phyloP scores from a whole-genome alignment of 2,888 invertebrate genomes.

The Aphidoletes aphidimyza region DNA sequence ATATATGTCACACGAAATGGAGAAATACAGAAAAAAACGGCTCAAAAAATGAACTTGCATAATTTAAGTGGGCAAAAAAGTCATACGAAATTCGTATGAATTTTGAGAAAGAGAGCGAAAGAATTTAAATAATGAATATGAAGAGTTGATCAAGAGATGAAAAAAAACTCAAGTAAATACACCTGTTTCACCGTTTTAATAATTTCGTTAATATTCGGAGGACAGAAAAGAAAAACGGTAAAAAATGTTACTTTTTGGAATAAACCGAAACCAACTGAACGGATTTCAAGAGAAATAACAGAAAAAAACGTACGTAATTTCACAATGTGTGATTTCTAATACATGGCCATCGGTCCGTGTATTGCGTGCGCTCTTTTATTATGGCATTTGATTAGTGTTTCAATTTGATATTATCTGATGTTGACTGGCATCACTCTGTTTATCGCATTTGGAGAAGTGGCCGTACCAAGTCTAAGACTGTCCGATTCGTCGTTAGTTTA shows the following conservation, averaged over 20 bases:
- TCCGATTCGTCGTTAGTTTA: not conserved
- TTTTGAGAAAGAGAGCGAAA: no score
- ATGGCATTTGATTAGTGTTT: conserved; percentile 38
- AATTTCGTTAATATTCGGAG: not conserved
- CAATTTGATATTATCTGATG: conserved; percentile 36
- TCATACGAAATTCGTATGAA: not conserved
- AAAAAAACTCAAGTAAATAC: conserved; percentile 24
- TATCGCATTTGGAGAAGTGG: not conserved
- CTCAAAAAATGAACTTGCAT: not conserved
- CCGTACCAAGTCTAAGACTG: not conserved
- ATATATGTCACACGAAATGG: not conserved
- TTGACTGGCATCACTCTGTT: not conserved
- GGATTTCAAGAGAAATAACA: not conserved
- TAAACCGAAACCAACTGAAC: not conserved
- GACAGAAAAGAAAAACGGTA: not conserved
- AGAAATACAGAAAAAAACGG: not conserved
- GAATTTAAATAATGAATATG: not conserved
- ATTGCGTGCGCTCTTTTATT: conserved; percentile 44
- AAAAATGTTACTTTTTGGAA: conserved; percentile 7
- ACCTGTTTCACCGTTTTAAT: no score
- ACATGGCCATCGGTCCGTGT: conserved; percentile 2
- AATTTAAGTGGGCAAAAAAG: not conserved
- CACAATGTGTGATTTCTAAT: conserved; percentile 42
- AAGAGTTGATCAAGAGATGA: not conserved
- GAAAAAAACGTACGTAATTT: conserved; percentile 32